A percentile compares a stretch with the other conserved stretches of the same genome.
Conservation (phyloP, 2,888 invertebrate species). For the Caenorhabditis sp. region DNA sequence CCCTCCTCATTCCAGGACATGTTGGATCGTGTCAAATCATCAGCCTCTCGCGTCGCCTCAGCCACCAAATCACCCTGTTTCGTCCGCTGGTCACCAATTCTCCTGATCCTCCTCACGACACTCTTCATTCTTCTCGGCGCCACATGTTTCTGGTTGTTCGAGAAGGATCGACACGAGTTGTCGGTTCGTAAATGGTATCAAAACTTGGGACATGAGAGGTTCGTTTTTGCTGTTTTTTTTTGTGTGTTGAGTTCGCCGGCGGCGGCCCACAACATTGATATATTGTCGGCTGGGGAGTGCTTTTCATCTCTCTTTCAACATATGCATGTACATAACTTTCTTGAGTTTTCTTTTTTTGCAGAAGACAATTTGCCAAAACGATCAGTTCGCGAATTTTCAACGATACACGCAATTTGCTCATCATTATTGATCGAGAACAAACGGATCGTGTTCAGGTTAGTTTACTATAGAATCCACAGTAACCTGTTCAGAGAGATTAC, state of each 20-base stretch:
- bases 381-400: slow-evolving; percentile 65
- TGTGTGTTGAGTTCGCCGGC: background rate
- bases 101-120: slow-evolving; percentile 35
- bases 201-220: slow-evolving; percentile 56
- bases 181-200: slow-evolving; percentile 51
- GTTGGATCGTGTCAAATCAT: slow-evolving; percentile 38
- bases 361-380: slow-evolving; percentile 56
- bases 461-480: background rate
- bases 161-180: slow-evolving; percentile 53
- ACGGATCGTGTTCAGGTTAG: slow-evolving; percentile 61
- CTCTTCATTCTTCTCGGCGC: slow-evolving; percentile 60
- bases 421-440: slow-evolving; percentile 65
- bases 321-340: too few relatives aligned
- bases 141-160: slow-evolving; percentile 58
- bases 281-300: background rate
- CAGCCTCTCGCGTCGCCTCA: slow-evolving; percentile 23
- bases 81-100: slow-evolving; percentile 24
- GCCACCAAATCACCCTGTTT: slow-evolving; percentile 36
- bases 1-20: slow-evolving; percentile 36
- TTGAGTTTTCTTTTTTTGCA: slow-evolving; percentile 14
- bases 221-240: background rate
- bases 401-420: slow-evolving; percentile 63
- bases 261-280: background rate
- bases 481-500: background rate
- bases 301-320: too few relatives aligned